Percentiles rank a stretch among this genome's conserved stretches.
Evolutionary conservation across 2,113 vertebrate species (phyloP).

Genomic region (Glareola pratincola): DNA sequence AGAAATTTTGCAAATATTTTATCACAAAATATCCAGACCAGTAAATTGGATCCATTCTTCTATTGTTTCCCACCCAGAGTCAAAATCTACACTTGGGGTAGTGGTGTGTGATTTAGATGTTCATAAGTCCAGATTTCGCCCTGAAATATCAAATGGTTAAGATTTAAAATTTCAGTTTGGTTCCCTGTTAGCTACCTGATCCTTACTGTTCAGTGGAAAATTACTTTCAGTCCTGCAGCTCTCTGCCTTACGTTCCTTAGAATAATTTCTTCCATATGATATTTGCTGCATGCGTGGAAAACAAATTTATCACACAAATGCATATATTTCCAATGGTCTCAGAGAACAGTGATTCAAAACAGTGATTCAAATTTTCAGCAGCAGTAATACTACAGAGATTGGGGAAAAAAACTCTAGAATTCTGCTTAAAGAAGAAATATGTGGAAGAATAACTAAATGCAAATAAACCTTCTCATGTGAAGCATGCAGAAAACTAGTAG

Average conservation of each 20-base stretch:
- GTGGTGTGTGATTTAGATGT: neutral
- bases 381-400: neutral
- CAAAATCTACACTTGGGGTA: neutral
- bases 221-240: neutral
- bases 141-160: neutral
- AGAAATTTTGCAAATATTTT: neutral
- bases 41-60: neutral
- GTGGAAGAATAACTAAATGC: neutral
- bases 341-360: slow-evolving; percentile 23
- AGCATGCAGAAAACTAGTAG: neutral
- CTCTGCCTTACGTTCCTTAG: neutral
- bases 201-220: neutral
- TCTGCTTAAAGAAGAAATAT: slow-evolving; percentile 5
- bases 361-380: slow-evolving; percentile 1
- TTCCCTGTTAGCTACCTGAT: neutral
- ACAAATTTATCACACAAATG: slow-evolving; percentile 17
- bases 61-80: neutral
- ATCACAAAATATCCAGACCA: neutral
- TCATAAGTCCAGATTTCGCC: neutral
- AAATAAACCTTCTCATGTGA: slow-evolving; percentile 2
- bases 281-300: slow-evolving; percentile 21
- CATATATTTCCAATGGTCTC: neutral
- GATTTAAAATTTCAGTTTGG: neutral
- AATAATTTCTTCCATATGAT: neutral
- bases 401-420: neutral